Conservation (phyloP, 2,888 invertebrate genomes). For the Furcula furcula region DNA sequence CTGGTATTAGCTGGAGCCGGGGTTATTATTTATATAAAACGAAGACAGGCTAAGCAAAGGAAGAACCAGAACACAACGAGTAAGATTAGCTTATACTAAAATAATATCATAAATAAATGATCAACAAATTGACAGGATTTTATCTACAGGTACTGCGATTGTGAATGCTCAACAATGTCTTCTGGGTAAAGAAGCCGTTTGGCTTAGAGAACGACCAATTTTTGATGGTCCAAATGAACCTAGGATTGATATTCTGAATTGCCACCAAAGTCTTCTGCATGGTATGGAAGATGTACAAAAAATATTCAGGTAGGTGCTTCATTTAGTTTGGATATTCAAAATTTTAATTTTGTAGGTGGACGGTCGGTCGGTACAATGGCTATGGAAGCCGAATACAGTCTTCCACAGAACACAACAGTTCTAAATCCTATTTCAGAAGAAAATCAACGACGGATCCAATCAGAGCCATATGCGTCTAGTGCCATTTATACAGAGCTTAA, state of each 20-base stretch:
- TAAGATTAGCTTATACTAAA: conserved; percentile 31
- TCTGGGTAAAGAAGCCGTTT: conserved; percentile 72
- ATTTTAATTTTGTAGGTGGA: conserved; percentile 47
- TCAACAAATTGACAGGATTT: no score
- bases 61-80: conserved; percentile 66
- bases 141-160: conserved; percentile 61
- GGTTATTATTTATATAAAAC: conserved; percentile 62
- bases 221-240: conserved; percentile 73
- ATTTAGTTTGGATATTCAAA: background rate
- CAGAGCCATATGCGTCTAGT: conserved; percentile 89
- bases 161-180: conserved; percentile 72
- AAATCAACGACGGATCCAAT: conserved; percentile 64
- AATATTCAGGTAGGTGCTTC: background rate
- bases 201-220: conserved; percentile 68
- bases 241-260: conserved; percentile 72
- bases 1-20: conserved; percentile 63
- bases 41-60: conserved; percentile 64
- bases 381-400: conserved; percentile 74
- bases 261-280: conserved; percentile 67
- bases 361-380: conserved; percentile 68
- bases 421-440: conserved; percentile 63
- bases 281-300: conserved; percentile 43
- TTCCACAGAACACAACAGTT: conserved; percentile 65
- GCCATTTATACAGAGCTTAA: conserved; percentile 81
- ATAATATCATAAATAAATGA: background rate